phyloP scores from a whole-genome alignment of 2,797 vertebrate genomes.

The Mionectes olivaceus region DNA sequence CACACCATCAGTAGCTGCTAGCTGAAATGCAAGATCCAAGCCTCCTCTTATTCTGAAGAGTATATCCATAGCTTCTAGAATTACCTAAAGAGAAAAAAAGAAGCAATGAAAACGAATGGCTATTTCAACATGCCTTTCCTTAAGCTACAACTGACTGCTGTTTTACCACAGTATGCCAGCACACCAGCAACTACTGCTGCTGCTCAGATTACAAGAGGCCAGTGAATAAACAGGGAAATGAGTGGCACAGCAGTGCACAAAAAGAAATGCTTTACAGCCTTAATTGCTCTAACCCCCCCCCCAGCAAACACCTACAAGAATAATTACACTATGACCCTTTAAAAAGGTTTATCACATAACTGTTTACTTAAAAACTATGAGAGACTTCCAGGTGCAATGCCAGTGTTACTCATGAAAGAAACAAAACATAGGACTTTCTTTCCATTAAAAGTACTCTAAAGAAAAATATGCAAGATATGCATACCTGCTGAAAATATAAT shows the following conservation, averaged over 20 bases:
- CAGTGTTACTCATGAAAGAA: not conserved
- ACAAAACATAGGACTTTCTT: not conserved
- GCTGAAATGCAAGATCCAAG: constrained; percentile 88
- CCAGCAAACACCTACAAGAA: not conserved
- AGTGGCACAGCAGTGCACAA: not conserved
- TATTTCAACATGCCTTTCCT: not conserved
- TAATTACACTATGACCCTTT: not conserved
- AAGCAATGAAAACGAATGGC: not conserved
- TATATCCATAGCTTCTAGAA: constrained; percentile 73
- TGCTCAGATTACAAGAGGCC: not conserved
- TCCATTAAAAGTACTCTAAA: not conserved
- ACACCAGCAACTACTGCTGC: not conserved
- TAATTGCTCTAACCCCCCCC: accelerated
- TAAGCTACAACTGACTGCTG: not conserved
- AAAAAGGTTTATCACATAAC: not conserved
- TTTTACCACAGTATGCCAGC: not conserved
- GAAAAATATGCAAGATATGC: not conserved
- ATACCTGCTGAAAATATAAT: not conserved
- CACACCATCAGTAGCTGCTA: constrained; percentile 86
- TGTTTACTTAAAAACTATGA: not conserved
- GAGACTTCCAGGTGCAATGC: not conserved
- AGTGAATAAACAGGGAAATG: not conserved
- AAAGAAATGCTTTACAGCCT: not conserved
- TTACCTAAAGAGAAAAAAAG: constrained; percentile 57
- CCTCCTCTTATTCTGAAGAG: constrained; percentile 88